phyloP scores from a whole-genome alignment of 2,888 invertebrate species.

The Megaustenia siamemsis region DNA sequence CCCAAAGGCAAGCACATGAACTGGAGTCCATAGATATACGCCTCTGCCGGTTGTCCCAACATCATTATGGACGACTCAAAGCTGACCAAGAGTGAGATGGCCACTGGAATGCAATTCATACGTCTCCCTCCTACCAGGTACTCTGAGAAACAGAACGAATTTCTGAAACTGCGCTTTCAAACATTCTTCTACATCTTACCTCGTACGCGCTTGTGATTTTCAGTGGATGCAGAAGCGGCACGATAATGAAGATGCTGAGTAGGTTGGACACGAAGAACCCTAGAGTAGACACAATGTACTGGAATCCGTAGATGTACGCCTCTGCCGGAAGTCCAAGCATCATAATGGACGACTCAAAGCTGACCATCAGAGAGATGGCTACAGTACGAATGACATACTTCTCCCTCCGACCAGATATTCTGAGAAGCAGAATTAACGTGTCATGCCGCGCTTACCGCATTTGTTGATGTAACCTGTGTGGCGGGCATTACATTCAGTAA shows the following conservation, averaged over 20 bases:
- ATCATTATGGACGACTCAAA: conserved; percentile 73
- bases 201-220: conserved; percentile 69
- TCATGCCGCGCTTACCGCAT: not conserved
- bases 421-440: no score
- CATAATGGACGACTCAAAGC: conserved; percentile 73
- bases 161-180: no score
- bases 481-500: no score
- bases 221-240: conserved; percentile 65
- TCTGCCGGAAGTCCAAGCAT: conserved; percentile 71
- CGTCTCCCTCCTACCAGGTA: conserved; percentile 66
- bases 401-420: conserved; percentile 66
- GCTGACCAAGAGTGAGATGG: conserved; percentile 68
- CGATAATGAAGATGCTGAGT: conserved; percentile 61
- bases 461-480: not conserved
- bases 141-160: no score
- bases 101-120: conserved; percentile 66
- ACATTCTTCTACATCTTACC: not conserved
- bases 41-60: conserved; percentile 69
- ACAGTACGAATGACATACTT: conserved; percentile 64
- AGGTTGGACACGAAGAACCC: conserved; percentile 63
- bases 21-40: conserved; percentile 67
- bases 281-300: conserved; percentile 59
- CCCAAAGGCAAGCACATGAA: conserved; percentile 60
- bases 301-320: conserved; percentile 67
- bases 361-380: conserved; percentile 69